Conservation (phyloP, 53 echinoderm and acorn worm species). For the Crossaster papposus region DNA sequence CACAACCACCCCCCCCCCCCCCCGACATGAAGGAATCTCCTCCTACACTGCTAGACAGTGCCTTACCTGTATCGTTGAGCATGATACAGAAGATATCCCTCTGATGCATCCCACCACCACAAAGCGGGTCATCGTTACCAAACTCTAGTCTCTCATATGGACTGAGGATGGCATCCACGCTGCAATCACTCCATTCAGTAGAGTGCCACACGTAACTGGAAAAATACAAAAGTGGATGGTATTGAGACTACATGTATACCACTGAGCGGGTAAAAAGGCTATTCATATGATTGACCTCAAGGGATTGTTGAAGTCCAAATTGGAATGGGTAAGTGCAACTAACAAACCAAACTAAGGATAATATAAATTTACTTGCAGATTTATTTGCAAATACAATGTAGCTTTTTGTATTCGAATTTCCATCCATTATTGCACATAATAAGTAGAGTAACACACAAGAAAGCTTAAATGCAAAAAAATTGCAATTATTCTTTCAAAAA, state of each 20-base stretch:
- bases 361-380: not conserved
- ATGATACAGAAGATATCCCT: constrained; percentile 75
- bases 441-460: no score
- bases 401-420: not conserved
- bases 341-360: not conserved
- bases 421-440: not conserved
- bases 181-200: constrained; percentile 62
- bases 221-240: constrained; percentile 13
- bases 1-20: no score
- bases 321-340: not conserved
- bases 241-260: constrained; percentile 27
- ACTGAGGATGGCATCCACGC: constrained; percentile 52
- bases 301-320: not conserved
- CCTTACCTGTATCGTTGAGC: constrained; percentile 72
- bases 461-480: no score
- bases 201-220: constrained; percentile 64
- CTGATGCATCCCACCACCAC: constrained; percentile 79
- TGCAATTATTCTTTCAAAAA: no score
- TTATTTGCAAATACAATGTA: not conserved
- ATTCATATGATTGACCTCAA: no score
- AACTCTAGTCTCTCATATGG: constrained; percentile 45
- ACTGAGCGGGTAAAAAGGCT: no score
- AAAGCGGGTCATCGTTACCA: constrained; percentile 61
- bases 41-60: not conserved
- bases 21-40: no score